Evolutionary conservation across 2,888 invertebrate genomes (phyloP).

Genomic region (Drosophila sordidula): DNA sequence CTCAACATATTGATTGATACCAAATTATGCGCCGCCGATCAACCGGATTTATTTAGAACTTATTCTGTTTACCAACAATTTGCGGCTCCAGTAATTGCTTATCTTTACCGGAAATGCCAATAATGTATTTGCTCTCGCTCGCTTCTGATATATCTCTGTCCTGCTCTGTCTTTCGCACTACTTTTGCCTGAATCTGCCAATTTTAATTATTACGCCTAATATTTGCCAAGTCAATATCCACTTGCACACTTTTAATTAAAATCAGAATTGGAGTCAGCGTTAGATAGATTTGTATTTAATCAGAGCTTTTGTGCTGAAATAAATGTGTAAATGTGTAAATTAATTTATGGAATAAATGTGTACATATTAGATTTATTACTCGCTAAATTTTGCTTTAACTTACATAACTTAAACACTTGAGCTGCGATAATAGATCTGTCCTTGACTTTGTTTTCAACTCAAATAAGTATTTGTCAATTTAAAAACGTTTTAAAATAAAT

Average conservation of each 20-base stretch:
- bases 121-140: neutral
- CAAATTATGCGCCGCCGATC: conserved; percentile 13
- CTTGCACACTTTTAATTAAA: conserved; percentile 5
- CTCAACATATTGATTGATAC: conserved; percentile 42
- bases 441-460: neutral
- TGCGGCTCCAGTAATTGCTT: conserved; percentile 7
- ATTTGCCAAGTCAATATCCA: neutral
- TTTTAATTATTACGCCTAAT: neutral
- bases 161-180: neutral
- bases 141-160: too few relatives aligned
- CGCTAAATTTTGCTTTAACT: too few relatives aligned
- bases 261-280: neutral
- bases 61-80: conserved; percentile 14
- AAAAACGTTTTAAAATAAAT: neutral
- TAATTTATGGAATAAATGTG: neutral
- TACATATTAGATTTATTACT: neutral
- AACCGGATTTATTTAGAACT: conserved; percentile 14
- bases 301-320: neutral
- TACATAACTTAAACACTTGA: neutral
- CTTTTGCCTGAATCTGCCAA: neutral
- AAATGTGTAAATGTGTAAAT: neutral
- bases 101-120: conserved; percentile 6
- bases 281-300: neutral
- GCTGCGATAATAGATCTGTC: neutral
- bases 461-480: neutral